Base-by-base conservation (phyloP, 1,140 invertebrate genomes). In the Drosophila carrolli region DNA sequence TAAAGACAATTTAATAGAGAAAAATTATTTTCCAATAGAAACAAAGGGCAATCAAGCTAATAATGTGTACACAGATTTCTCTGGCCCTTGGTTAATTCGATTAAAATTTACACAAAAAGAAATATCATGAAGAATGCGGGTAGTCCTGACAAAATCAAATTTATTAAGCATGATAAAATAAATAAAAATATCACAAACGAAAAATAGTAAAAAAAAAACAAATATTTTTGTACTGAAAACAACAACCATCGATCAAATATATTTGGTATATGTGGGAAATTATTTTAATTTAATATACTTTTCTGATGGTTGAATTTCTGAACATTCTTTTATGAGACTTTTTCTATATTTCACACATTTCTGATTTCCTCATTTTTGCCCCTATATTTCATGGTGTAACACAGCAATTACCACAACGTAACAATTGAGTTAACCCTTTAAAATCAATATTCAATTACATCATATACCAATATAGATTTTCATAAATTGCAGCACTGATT, bases 51-150 rank as follows among this genome's bases (percentile, higher is more conserved):
- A 65, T 47, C 44, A 74, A 63, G 67, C 58, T 74, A 75, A 88
- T 70, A 82, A 82, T 84, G 61, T 81, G 55, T 71, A 70, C 83
- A 88, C 80, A 75, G 83, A 88, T 88, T 88, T 81, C 38, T 40
- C n/a, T 32, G 54, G 23, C 73, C 4, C 62, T 66, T 59, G 66
- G 40, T 71, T 88, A 88, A 88, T 88, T 88, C 55, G 79, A 86
- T 86, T 88, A 80, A 60, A 14, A 66, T 62, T 84, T 53, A 23
- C 50, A 48, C 61, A 38, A 43, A 63, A 80, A 37, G 19, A 47
- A 73, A 62, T 65, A 44, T 1, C 11, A 32, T 43, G 44, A 11
- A 37, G 14, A 44, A 82, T 86, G 83, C 83, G 83, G 83, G 83
- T 50, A 10, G 16, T 1, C 16, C 2, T 8, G 4, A 11, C 1